Conservation (phyloP, 1,140 invertebrate genomes). For the Diachasma alloeum region DNA sequence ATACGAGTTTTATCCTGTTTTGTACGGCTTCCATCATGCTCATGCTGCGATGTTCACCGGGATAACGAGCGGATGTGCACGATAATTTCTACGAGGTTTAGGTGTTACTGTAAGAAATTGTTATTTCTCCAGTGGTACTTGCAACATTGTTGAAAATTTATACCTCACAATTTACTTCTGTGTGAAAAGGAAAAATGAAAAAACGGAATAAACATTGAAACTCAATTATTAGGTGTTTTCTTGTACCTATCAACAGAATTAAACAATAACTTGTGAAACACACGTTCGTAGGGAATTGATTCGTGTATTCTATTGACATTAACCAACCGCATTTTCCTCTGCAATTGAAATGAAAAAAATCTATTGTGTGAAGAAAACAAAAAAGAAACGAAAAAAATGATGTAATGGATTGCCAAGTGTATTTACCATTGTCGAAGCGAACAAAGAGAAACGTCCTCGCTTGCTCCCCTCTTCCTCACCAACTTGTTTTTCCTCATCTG, state of each 20-base stretch:
- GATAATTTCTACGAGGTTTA: constrained; percentile 7
- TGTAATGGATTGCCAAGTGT: neutral
- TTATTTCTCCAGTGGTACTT: constrained; percentile 9
- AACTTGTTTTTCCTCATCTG: neutral
- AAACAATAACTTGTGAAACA: too few species aligned
- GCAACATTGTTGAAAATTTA: neutral
- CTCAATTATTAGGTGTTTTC: too few species aligned
- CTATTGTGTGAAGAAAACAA: neutral
- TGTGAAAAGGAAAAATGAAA: too few species aligned
- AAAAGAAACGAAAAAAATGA: constrained; percentile 8
- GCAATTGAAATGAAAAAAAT: neutral
- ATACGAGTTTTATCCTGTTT: neutral
- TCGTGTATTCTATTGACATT: neutral
- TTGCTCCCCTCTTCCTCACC: neutral
- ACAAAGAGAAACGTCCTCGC: constrained; percentile 14
- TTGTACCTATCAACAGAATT: too few species aligned
- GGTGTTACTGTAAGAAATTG: constrained; percentile 13
- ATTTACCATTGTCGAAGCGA: constrained; percentile 28
- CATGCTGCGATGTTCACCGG: neutral
- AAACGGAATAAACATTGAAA: too few species aligned
- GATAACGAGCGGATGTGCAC: constrained; percentile 19
- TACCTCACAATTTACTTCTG: neutral
- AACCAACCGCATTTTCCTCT: neutral
- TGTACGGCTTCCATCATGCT: neutral
- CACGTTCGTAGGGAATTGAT: too few species aligned